Evolutionary conservation across 2,888 invertebrate species (phyloP), one percentile per base, ranked within the genome.

Genomic region (Synergus umbraculus): DNA sequence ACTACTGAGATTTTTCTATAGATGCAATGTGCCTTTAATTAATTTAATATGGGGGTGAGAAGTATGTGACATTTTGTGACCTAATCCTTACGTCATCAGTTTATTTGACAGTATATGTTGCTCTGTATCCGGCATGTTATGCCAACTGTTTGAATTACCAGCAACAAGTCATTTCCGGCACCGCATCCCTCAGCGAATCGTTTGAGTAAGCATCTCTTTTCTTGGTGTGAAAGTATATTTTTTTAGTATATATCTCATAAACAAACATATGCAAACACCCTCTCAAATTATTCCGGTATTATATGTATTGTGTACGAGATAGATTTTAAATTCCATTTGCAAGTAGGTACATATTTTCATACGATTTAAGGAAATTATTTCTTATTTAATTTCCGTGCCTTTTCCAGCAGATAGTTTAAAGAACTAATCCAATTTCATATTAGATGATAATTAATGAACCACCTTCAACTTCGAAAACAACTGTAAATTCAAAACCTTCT

Each of bases 111-210:
- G 60, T 78, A 64, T 77, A 76, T 77, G 65, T 67, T 54, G 37
- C 76, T n/a, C 13, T 78, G 49, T 41, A 64, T 76, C 69, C 18
- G 44, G 54, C 44, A 41, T 37, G 76, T 66, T 66, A 44, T 54
- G 63, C 54, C 69, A 43, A 46, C 73, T 44, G 76, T 10, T 79
- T 66, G 73, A 83, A 82, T 83, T 80, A 80, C 80, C 77, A 79
- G 66, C 83, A 83, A 83, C 82, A 82, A 83, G 83, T 58, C 69
- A 46, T 80, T 82, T 83, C 83, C 83, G 82, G 66, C 15, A 44
- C 41, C 18, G 37, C 37, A 66, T 44, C 66, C 66, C 44, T 66
- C 44, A 18, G 66, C 12, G 43, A 66, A 44, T 44, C 18, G 18
- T 66, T 66, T 66, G 7, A n/a, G 13, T 66, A 43, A 18, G 43